These are phyloP conservation scores for Paracanthobrama guichenoti DNA, from an alignment of 2,113 vertebrate genomes.

Conservation along the genomic window DNA sequence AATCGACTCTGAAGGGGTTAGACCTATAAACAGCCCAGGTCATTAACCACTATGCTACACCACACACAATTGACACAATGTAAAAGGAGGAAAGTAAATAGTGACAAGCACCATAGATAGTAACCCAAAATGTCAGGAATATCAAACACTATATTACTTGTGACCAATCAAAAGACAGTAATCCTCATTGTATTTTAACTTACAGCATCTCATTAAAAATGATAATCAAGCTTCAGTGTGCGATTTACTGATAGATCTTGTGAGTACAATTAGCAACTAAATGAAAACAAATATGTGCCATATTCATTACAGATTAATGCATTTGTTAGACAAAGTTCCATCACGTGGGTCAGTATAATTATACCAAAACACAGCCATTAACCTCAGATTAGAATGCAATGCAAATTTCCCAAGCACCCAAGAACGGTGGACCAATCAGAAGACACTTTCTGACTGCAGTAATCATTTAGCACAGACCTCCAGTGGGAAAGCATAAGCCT, in stretches of 20 bases:
- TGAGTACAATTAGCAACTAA: neutral
- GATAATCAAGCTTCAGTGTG: neutral
- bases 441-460: constrained; percentile 13
- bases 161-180: neutral
- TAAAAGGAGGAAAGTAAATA: neutral
- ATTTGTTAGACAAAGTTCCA: neutral
- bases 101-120: neutral
- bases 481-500: neutral
- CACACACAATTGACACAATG: no score
- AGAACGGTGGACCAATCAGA: neutral
- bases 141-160: neutral
- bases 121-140: neutral
- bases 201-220: no score
- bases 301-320: neutral
- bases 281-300: neutral
- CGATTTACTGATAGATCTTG: neutral
- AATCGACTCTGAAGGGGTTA: no score
- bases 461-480: constrained; percentile 26
- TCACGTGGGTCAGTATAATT: neutral
- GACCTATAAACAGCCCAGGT: neutral
- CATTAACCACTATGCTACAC: neutral
- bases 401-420: neutral
- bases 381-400: neutral
- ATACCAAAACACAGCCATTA: neutral
- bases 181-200: neutral